Evolutionary conservation across 2,113 vertebrate species (phyloP).

Genomic region (Aramus guarauna): DNA sequence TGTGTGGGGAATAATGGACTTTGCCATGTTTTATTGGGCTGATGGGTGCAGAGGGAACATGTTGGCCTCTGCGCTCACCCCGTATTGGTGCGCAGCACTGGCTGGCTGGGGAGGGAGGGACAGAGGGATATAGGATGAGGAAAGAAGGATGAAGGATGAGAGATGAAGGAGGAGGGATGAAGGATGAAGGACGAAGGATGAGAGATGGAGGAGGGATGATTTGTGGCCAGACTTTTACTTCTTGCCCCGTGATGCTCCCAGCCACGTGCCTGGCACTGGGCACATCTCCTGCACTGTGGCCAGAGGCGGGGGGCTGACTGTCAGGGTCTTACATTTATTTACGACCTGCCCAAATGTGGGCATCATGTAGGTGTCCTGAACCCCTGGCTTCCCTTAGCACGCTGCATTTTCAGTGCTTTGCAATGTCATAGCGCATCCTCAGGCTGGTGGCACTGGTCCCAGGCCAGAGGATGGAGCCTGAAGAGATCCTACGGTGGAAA

Average conservation of each 20-base stretch:
- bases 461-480: background rate
- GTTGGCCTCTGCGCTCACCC: background rate
- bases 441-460: background rate
- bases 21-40: slow-evolving; percentile 9
- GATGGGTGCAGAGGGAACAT: background rate
- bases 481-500: background rate
- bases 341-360: rapidly evolving
- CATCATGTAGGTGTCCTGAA: background rate
- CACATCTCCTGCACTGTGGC: background rate
- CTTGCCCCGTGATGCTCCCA: background rate
- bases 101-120: background rate
- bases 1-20: slow-evolving; percentile 3
- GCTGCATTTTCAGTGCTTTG: background rate
- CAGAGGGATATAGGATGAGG: background rate
- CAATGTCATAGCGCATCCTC: background rate
- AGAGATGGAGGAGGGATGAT: background rate
- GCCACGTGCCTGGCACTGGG: background rate
- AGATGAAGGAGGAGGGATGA: background rate
- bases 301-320: background rate
- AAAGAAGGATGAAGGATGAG: background rate
- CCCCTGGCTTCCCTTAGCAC: rapidly evolving
- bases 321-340: background rate
- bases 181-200: background rate
- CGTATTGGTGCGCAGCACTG: rapidly evolving
- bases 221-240: background rate